These are phyloP conservation scores for Larimichthys crocea DNA, from an alignment of 2,113 vertebrate species.

Conservation along the genomic window DNA sequence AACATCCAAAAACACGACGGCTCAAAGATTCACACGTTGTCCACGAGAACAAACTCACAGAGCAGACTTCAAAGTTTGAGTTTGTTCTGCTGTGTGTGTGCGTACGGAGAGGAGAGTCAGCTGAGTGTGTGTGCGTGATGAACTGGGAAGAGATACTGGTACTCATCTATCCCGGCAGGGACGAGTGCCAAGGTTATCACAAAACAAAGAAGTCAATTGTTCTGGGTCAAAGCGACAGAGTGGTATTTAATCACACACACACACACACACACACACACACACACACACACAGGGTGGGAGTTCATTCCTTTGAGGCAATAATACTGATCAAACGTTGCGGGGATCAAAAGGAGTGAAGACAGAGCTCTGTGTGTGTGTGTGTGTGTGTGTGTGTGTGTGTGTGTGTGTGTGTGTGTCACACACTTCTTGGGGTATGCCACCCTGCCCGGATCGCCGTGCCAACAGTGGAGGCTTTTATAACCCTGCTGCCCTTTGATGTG, in stretches of 20 bases:
- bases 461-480: slow-evolving; percentile 29
- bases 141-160: slow-evolving; percentile 35
- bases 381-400: slow-evolving; percentile 23
- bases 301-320: slow-evolving; percentile 79
- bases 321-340: slow-evolving; percentile 73
- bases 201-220: slow-evolving; percentile 84
- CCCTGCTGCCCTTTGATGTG: slow-evolving; percentile 45
- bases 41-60: neutral
- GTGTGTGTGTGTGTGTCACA: slow-evolving; percentile 42
- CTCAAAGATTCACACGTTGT: slow-evolving; percentile 48
- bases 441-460: slow-evolving; percentile 35
- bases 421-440: slow-evolving; percentile 53
- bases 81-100: slow-evolving; percentile 1
- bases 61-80: slow-evolving; percentile 5
- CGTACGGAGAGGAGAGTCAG: slow-evolving; percentile 7
- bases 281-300: slow-evolving; percentile 35
- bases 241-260: slow-evolving; percentile 80
- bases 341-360: slow-evolving; percentile 74
- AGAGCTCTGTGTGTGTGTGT: slow-evolving; percentile 45
- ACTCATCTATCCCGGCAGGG: slow-evolving; percentile 53
- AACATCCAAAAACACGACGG: slow-evolving; percentile 51
- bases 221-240: slow-evolving; percentile 75
- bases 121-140: slow-evolving; percentile 8
- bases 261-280: slow-evolving; percentile 56
- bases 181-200: slow-evolving; percentile 63